Evolutionary conservation across 2,113 vertebrate genomes (phyloP), one percentile per base, ranked within the genome.

Genomic region (Benitochromis conjunctus): DNA sequence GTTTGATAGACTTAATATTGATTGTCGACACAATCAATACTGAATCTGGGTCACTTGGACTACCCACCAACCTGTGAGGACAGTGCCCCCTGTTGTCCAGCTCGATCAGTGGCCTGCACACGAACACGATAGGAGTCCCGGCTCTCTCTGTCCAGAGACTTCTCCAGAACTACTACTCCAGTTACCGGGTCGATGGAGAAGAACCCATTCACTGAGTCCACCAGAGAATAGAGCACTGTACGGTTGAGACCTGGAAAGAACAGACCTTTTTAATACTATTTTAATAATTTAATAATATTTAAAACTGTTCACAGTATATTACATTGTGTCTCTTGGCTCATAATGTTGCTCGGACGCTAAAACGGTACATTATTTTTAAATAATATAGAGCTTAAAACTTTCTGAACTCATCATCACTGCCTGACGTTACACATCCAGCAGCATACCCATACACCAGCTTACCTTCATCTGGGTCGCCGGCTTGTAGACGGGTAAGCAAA

Each of bases 381-480:
- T 53, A 76, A 53, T 31, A 51, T 9, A 19, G 10, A 12, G 10
- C 8, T 48, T 71, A 10, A 82, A 76, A 83, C 6, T 21, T 58
- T 71, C 14, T 24, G 26, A 29, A 19, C 6, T 80, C 24, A 43
- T 76, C 62, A 38, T 53, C 55, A 2, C 58, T 11, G 31, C 46
- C 46, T 54, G 18, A 41, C 14, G 26, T 69, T 57, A 55, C 9
- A 36, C n/a, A 71, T 53, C 43, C 24, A 69, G 19, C 60, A 19
- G 16, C 5, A 7, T 4, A 24, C 3, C 41, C 11, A 11, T 16
- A 38, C 5, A 34, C 2, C 26, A 9, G 93, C 97, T 96, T 84
- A 99, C 99, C 98, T 5, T 98, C 93, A 76, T 99, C 99, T 1
- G 97, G 97, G 95, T 99, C 99, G 4, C 92, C 95, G 54, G 99